A percentile compares a stretch with the other conserved stretches of the same genome.
phyloP scores from a whole-genome alignment of 2,888 invertebrate genomes.

The Ornithoptera alexandrae region DNA sequence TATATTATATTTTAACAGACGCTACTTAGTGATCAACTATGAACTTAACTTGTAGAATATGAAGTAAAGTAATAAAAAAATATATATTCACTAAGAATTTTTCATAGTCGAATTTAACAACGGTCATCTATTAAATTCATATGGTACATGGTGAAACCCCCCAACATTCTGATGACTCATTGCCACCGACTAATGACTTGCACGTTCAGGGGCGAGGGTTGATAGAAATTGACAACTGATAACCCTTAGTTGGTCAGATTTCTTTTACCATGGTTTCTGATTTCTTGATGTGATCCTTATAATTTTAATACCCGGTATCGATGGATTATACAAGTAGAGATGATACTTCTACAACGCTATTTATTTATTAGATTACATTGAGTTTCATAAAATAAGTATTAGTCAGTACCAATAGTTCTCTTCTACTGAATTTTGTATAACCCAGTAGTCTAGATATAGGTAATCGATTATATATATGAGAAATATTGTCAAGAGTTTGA shows the following conservation, averaged over 20 bases:
- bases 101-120: conserved; percentile 36
- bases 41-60: neutral
- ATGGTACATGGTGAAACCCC: conserved; percentile 52
- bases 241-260: conserved; percentile 40
- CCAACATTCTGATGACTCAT: conserved; percentile 64
- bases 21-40: neutral
- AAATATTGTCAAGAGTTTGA: too few relatives aligned
- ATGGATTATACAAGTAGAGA: neutral
- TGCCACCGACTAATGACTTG: conserved; percentile 57
- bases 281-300: neutral
- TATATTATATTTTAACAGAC: neutral
- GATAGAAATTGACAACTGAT: conserved; percentile 53
- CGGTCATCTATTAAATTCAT: conserved; percentile 53
- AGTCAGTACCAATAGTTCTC: too few relatives aligned
- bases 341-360: too few relatives aligned
- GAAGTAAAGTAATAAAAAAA: neutral
- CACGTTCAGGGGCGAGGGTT: conserved; percentile 49
- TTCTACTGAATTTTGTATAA: too few relatives aligned
- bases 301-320: neutral
- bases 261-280: conserved; percentile 11
- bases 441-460: too few relatives aligned
- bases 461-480: too few relatives aligned
- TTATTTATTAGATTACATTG: too few relatives aligned
- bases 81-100: neutral
- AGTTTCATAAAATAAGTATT: too few relatives aligned